These are phyloP conservation scores for Myrmecobius fasciatus DNA, from an alignment of 2,113 vertebrate genomes.

Conservation along the genomic window DNA sequence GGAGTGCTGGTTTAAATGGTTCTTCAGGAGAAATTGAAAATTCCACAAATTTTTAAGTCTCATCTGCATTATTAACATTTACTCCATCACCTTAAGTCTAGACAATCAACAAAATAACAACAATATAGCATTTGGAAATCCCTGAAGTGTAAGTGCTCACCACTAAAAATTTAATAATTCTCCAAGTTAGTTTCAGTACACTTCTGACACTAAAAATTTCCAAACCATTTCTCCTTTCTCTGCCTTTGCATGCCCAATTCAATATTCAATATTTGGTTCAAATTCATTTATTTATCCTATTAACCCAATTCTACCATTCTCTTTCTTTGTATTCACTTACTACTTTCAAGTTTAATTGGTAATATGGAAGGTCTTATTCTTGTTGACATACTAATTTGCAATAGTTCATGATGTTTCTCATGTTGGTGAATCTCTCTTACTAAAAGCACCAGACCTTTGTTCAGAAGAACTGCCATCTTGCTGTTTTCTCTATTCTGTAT, in stretches of 20 bases:
- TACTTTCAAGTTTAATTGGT: neutral
- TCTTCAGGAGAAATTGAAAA: neutral
- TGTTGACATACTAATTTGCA: neutral
- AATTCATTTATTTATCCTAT: slow-evolving; percentile 34
- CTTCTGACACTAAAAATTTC: neutral
- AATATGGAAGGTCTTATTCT: neutral
- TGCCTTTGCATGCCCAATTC: slow-evolving; percentile 34
- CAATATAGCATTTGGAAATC: neutral
- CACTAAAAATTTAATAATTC: neutral
- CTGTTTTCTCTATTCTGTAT: neutral
- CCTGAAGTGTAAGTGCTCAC: neutral
- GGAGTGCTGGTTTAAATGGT: neutral
- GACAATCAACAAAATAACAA: neutral
- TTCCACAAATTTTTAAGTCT: neutral
- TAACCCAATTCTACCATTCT: neutral
- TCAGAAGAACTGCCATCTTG: neutral
- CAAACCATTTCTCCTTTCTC: neutral
- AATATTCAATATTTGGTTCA: neutral
- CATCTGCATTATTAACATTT: neutral
- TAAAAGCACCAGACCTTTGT: neutral
- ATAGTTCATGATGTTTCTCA: neutral
- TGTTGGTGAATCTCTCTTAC: neutral
- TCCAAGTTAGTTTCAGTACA: neutral
- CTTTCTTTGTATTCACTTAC: slow-evolving; percentile 28
- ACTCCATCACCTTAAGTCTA: neutral